phyloP scores from a whole-genome alignment of 2,113 vertebrate species.

The Regulus satrapa region DNA sequence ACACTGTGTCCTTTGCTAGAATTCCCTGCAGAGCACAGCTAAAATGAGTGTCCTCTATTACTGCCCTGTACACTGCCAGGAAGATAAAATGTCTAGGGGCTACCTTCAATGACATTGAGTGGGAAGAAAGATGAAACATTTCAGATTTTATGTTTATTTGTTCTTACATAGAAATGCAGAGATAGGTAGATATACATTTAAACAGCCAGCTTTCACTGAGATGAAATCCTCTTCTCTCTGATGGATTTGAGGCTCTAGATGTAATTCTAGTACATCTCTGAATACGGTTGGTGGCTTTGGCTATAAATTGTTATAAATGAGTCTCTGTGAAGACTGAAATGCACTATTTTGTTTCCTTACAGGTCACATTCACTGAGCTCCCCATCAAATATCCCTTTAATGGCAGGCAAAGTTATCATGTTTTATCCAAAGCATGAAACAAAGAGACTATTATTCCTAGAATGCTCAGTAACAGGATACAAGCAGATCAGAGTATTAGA shows the following conservation, averaged over 20 bases:
- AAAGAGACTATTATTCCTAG: background rate
- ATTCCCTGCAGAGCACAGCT: background rate
- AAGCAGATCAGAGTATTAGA: background rate
- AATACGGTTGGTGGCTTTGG: fast-evolving
- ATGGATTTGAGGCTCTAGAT: background rate
- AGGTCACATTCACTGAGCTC: background rate
- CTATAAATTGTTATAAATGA: conserved; percentile 8
- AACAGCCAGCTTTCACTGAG: background rate
- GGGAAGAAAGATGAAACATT: background rate
- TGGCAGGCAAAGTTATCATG: background rate
- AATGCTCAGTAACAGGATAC: background rate
- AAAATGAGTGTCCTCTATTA: background rate
- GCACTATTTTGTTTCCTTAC: background rate
- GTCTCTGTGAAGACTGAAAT: conserved; percentile 14
- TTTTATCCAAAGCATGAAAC: conserved; percentile 18
- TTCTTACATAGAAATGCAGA: background rate
- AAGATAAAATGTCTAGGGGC: background rate
- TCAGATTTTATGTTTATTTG: background rate
- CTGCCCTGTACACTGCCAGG: background rate
- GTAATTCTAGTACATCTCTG: conserved; percentile 13
- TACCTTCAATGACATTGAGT: background rate
- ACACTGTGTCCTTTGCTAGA: background rate
- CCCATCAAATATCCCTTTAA: background rate
- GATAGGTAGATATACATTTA: background rate
- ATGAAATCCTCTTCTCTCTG: background rate